phyloP scores from a whole-genome alignment of 2,888 invertebrate genomes.

The Amphimallon solstitiale region DNA sequence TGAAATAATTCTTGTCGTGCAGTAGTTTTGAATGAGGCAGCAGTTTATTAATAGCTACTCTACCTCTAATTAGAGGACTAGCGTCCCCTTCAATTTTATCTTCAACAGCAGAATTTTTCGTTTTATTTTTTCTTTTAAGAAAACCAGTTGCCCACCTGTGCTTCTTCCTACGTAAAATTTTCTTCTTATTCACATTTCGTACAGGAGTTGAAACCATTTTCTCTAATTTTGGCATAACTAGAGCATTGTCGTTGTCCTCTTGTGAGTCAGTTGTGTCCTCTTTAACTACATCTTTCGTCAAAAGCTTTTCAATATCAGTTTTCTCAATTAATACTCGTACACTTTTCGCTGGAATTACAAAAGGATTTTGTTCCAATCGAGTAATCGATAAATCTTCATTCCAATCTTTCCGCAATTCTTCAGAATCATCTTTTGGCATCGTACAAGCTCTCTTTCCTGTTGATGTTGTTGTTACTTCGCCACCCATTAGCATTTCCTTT shows the following conservation, averaged over 20 bases:
- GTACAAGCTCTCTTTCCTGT: slow-evolving; percentile 73
- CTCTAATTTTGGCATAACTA: slow-evolving; percentile 7
- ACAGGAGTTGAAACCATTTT: neutral
- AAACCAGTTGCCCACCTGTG: slow-evolving; percentile 49
- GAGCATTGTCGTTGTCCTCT: neutral
- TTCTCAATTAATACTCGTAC: slow-evolving; percentile 53
- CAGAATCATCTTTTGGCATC: slow-evolving; percentile 21
- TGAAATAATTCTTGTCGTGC: slow-evolving; percentile 63
- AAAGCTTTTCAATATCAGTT: slow-evolving; percentile 47
- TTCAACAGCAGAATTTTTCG: slow-evolving; percentile 45
- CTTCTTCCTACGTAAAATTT: slow-evolving; percentile 31
- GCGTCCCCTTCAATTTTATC: slow-evolving; percentile 7
- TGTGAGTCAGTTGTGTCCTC: neutral
- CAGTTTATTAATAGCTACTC: neutral
- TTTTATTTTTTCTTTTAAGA: slow-evolving; percentile 60
- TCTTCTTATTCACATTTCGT: slow-evolving; percentile 19
- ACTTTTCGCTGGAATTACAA: slow-evolving; percentile 40
- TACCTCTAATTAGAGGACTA: neutral
- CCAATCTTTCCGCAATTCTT: slow-evolving; percentile 35
- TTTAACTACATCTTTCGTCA: slow-evolving; percentile 15
- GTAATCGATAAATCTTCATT: slow-evolving; percentile 36
- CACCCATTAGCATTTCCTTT: slow-evolving; percentile 75
- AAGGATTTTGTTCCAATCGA: slow-evolving; percentile 19
- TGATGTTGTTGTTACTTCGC: slow-evolving; percentile 71
- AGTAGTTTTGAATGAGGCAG: slow-evolving; percentile 22